phyloP scores from a whole-genome alignment of 2,888 invertebrate species.

The Dicyrtomina minuta region DNA sequence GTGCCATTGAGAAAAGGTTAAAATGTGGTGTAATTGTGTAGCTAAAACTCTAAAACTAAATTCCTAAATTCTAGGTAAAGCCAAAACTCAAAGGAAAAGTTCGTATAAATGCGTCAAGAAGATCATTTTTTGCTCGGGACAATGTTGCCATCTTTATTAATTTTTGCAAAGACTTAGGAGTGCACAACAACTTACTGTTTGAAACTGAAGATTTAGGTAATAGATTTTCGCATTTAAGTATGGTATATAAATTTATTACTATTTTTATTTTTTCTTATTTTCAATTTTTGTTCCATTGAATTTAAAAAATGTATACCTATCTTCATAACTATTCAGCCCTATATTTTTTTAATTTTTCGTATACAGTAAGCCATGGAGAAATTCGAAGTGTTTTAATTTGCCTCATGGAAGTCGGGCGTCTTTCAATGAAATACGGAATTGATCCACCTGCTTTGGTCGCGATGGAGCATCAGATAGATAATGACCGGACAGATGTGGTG shows the following conservation, averaged over 20 bases:
- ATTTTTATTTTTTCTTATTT: too few relatives aligned
- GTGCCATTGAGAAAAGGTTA: too few relatives aligned
- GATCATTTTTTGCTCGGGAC: slow-evolving; percentile 85
- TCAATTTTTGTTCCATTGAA: too few relatives aligned
- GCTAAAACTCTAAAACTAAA: too few relatives aligned
- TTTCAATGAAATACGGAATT: slow-evolving; percentile 74
- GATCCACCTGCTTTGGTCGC: slow-evolving; percentile 81
- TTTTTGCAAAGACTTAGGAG: slow-evolving; percentile 80
- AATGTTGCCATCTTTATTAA: slow-evolving; percentile 86
- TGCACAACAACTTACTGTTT: slow-evolving; percentile 82
- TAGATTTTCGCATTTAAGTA: too few relatives aligned
- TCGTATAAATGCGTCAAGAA: slow-evolving; percentile 78
- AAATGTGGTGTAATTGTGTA: too few relatives aligned
- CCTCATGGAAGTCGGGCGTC: slow-evolving; percentile 78
- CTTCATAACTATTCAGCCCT: background rate
- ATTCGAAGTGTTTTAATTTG: slow-evolving; percentile 82
- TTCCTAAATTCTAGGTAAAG: slow-evolving; percentile 62
- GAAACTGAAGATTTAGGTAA: slow-evolving; percentile 86
- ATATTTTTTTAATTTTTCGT: background rate
- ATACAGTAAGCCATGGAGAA: slow-evolving; percentile 74
- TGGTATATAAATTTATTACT: too few relatives aligned
- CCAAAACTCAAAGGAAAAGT: slow-evolving; percentile 74
- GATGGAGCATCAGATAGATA: slow-evolving; percentile 82
- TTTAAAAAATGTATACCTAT: background rate
- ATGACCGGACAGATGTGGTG: slow-evolving; percentile 63